Evolutionary conservation across 2,797 vertebrate species (phyloP).

Genomic region (Tamandua tetradactyla): DNA sequence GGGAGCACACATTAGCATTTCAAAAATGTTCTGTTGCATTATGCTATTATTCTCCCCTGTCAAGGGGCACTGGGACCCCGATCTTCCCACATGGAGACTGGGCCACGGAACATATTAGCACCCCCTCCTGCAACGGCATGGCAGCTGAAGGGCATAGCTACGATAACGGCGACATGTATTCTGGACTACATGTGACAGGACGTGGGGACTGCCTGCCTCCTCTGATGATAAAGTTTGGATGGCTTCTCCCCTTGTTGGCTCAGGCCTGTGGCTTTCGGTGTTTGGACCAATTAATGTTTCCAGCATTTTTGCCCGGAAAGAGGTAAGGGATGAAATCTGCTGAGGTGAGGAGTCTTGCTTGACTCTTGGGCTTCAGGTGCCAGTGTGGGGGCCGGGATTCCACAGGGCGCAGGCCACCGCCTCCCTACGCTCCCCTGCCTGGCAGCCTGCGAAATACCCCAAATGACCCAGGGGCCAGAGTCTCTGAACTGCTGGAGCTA

Average conservation of each 20-base stretch:
- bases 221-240: slow-evolving; percentile 49
- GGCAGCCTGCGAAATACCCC: background rate
- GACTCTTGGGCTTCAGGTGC: background rate
- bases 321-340: slow-evolving; percentile 29
- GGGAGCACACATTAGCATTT: slow-evolving; percentile 84
- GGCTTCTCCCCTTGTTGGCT: slow-evolving; percentile 53
- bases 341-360: slow-evolving; percentile 21
- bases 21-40: slow-evolving; percentile 77
- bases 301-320: slow-evolving; percentile 27
- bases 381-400: background rate
- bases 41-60: slow-evolving; percentile 74
- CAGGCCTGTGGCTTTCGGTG: slow-evolving; percentile 43
- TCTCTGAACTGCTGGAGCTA: background rate
- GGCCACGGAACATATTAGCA: slow-evolving; percentile 47
- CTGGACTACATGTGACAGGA: slow-evolving; percentile 69
- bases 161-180: slow-evolving; percentile 62
- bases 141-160: slow-evolving; percentile 72
- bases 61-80: slow-evolving; percentile 77
- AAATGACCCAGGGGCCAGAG: background rate
- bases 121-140: background rate
- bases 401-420: fast-evolving
- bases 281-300: slow-evolving; percentile 67
- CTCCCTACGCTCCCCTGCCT: background rate
- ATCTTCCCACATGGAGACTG: slow-evolving; percentile 66
- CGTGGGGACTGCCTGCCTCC: slow-evolving; percentile 35